Evolutionary conservation across 2,797 vertebrate species (phyloP), one percentile per base, ranked within the genome.

Genomic region (Notolabrus celidotus): DNA sequence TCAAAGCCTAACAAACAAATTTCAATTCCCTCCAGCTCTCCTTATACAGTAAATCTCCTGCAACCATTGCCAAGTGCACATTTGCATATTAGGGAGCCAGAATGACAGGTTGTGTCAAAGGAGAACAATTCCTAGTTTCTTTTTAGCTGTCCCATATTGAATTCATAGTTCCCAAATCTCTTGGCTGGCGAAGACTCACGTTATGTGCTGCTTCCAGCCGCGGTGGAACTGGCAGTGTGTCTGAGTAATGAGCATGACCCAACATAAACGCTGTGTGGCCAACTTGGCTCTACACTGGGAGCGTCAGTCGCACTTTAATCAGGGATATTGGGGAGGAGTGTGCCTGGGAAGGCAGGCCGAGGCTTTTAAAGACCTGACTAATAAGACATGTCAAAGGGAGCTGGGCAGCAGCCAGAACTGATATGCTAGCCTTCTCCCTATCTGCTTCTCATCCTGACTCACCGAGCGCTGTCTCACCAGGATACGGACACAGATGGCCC

Each of bases 351-450:
- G 74, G 85, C 84, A 86, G 84, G 84, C 86, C 17, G 57, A 80
- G 68, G 84, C 92, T 93, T 93, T 92, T 92, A 92, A 92, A 92
- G 88, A 87, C 78, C 72, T 77, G 85, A 89, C 89, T 92, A 92
- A 93, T 93, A 91, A 90, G 90, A 93, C 89, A 86, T 86, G 89
- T 92, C 88, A 89, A 82, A 84, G 74, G 70, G 74, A 91, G 81
- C 79, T 89, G 91, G 88, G 74, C n/a, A 17, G 12, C 33, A 67
- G 91, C 91, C 91, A 92, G 74, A 79, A 77, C 42, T 83, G 74
- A 88, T 88, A 74, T 73, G 71, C 77, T 81, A 82, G 84, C 78
- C 62, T 75, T 71, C 64, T 79, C 57, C 60, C 67, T 67, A 69
- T 86, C 71, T 65, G 70, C 79, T 68, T 74, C 62, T 63, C 50